Evolutionary conservation across 2,113 vertebrate species (phyloP), one percentile per base, ranked within the genome.

Genomic region (Hydrochoerus hydrochaeris): DNA sequence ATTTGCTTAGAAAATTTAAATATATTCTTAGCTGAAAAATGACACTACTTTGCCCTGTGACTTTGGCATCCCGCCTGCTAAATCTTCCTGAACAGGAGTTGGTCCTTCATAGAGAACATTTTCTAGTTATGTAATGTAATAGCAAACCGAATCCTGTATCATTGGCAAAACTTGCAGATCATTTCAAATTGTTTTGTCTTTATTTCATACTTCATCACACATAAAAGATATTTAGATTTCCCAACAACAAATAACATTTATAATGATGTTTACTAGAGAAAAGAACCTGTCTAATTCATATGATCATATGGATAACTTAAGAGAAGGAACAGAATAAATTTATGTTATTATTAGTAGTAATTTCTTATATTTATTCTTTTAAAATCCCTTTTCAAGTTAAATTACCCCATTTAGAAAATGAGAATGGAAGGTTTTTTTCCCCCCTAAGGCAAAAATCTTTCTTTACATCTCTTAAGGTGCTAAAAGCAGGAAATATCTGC

Each of bases 131-230:
- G 44, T 28, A 83, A 91, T 58, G 19, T 63, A 62, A 84, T 80
- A 84, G 22, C 11, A 88, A 80, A 2, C 65, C 52, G 57, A 96
- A 86, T 94, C n/a, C 62, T 63, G 24, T 46, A 20, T 57, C 54
- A 22, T 0, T 89, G 73, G 80, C 32, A 91, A 86, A 91, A 91
- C 89, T 92, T 83, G 38, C 91, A 90, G 58, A 46, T 85, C 17
- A 38, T 93, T 96, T 94, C 58, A 90, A 88, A 88, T 67, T 69
- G 38, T 24, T 38, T 52, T 14, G 30, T 85, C 28, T 84, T 92
- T 90, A 92, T 71, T 89, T 92, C 73, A 88, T 32, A 84, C 28
- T 71, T 96, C 24, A 71, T 69, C 30, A 38, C n/a, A 88, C 88
- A 32, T 24, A 65, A 78, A 88, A 22, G 12, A 78, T 80, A 78